Base-by-base conservation (phyloP, 2,888 invertebrate genomes). In the Nephrotoma appendiculata region DNA sequence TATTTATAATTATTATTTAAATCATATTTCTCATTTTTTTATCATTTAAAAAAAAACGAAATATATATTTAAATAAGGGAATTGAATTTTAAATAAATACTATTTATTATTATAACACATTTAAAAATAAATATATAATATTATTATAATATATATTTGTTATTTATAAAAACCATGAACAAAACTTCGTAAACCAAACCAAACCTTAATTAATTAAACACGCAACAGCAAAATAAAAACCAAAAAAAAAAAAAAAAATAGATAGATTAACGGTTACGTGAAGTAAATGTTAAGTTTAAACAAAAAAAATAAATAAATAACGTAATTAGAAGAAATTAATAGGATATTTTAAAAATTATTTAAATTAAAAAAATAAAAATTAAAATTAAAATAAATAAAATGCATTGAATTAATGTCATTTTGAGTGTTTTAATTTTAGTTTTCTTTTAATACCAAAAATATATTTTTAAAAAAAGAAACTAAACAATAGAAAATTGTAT, bases 201-300 rank as follows among this genome's bases (percentile, higher is more conserved):
- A 42, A 42, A 84, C 42, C 41, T 84, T 84, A 42, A 41, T 42
- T 41, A 84, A 84, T 43, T 42, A 84, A 84, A 84, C 42, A 84
- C 41, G 42, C 43, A 84, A 15, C 84, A 84, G 42, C 41, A 42
- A 42, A 84, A 19, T n/a, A 42, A 48, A 48, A 48, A 48, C 48
- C 11, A 48, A 48, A 48, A 71, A 85, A 85, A 4, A 42, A 85
- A 85, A 85, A 45, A 85, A 19, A 85, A 44, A 85, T 85, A 85
- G 85, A 85, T 85, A 85, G 85, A 85, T 85, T 85, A 85, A 85
- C 85, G 85, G 44, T 85, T 85, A 85, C 85, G 85, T 85, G 43
- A 85, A 43, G 85, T 85, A 44, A 85, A 85, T 85, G 85, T 85
- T 44, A 44, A 85, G 44, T 85, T 85, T 85, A 85, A 84, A 84